Percentiles rank a stretch among this genome's conserved stretches.
phyloP scores from a whole-genome alignment of 2,888 invertebrate species.

The Cordilura impudica region DNA sequence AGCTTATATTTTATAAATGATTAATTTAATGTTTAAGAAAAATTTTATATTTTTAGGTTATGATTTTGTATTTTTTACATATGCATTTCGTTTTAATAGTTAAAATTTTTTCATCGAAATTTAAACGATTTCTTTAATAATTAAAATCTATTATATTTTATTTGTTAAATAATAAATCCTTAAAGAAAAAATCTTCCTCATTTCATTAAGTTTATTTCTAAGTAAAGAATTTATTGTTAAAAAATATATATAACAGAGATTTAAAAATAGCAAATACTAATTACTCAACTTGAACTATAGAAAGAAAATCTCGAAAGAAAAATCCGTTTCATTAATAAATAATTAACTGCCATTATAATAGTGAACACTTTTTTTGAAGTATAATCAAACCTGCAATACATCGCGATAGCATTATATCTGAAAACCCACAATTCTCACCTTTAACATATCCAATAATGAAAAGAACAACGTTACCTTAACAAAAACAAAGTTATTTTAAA shows the following conservation, averaged over 20 bases:
- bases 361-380: background rate
- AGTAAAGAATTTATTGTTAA: background rate
- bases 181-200: background rate
- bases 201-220: background rate
- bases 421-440: too few species aligned
- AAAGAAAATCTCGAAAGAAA: background rate
- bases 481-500: slow-evolving; percentile 11
- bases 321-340: background rate
- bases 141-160: too few species aligned
- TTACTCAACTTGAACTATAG: background rate
- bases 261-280: background rate
- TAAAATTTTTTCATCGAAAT: too few species aligned
- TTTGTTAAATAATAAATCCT: slow-evolving; percentile 6
- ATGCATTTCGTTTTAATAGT: too few species aligned
- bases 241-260: background rate
- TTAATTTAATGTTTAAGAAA: slow-evolving; percentile 36
- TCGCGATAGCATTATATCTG: too few species aligned
- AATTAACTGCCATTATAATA: slow-evolving; percentile 31
- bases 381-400: too few species aligned
- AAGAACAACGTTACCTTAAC: slow-evolving; percentile 41
- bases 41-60: slow-evolving; percentile 38
- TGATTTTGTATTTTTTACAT: too few species aligned
- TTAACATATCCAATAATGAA: slow-evolving; percentile 28
- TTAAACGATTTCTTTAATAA: too few species aligned
- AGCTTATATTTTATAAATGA: slow-evolving; percentile 39